phyloP scores from a whole-genome alignment of 1,140 invertebrate species.

The Carposina sasakii region DNA sequence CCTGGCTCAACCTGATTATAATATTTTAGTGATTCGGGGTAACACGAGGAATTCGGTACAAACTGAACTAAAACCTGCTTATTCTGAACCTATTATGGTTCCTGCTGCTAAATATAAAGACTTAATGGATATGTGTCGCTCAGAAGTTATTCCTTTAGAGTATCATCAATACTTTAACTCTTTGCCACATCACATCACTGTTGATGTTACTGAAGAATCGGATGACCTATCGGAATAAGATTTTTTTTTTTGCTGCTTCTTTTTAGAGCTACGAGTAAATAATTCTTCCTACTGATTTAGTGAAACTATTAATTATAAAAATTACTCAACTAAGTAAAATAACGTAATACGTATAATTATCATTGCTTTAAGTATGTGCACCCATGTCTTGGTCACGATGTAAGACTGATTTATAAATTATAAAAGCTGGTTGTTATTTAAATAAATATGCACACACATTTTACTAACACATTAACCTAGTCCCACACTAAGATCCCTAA shows the following conservation, averaged over 20 bases:
- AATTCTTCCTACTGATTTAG: too few species aligned
- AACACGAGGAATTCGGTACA: too few species aligned
- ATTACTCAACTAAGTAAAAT: too few species aligned
- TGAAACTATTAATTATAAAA: too few species aligned
- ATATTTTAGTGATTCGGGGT: conserved; percentile 16
- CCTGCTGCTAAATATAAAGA: conserved; percentile 15
- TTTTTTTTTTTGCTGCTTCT: conserved; percentile 4
- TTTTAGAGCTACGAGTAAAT: too few species aligned
- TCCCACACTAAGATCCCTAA: too few species aligned
- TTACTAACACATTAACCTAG: too few species aligned
- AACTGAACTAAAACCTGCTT: conserved; percentile 13
- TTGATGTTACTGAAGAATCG: conserved; percentile 13
- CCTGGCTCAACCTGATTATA: conserved; percentile 12
- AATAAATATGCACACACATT: too few species aligned
- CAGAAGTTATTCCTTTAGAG: conserved; percentile 12
- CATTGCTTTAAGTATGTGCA: conserved; percentile 5
- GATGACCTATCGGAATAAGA: conserved; percentile 11
- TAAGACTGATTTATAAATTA: conserved; percentile 12
- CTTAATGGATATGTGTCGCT: conserved; percentile 15
- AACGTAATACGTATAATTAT: too few species aligned
- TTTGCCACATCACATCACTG: conserved; percentile 17
- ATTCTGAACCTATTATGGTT: conserved; percentile 12
- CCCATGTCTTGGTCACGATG: conserved; percentile 2
- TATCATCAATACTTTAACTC: conserved; percentile 17
- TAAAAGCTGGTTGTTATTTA: too few species aligned